Conservation (phyloP, 2,797 vertebrate species). For the Hydrolagus colliei region DNA sequence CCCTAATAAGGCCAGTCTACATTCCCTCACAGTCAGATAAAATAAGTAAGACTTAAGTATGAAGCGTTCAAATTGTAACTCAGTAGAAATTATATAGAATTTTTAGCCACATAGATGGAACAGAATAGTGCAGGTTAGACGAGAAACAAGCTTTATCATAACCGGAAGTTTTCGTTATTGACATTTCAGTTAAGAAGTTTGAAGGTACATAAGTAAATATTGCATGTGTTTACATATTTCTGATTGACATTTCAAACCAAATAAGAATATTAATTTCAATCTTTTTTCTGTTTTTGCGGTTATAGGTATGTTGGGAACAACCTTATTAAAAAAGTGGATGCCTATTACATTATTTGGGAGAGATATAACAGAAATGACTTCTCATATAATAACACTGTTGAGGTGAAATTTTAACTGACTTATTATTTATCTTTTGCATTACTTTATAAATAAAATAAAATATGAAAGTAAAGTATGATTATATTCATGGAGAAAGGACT, state of each 20-base stretch:
- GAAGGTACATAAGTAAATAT: too few relatives aligned
- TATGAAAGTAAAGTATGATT: too few relatives aligned
- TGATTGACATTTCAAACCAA: background rate
- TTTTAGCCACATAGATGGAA: too few relatives aligned
- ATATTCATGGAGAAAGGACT: too few relatives aligned
- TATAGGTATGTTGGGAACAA: background rate
- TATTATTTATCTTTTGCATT: too few relatives aligned
- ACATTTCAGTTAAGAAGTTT: background rate
- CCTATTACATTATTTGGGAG: constrained; percentile 18
- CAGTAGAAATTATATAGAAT: too few relatives aligned
- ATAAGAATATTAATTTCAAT: background rate
- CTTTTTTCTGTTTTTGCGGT: background rate
- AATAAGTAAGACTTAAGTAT: too few relatives aligned
- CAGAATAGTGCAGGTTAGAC: too few relatives aligned
- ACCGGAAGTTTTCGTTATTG: background rate
- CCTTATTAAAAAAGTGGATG: background rate
- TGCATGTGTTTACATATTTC: background rate
- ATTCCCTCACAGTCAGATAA: too few relatives aligned
- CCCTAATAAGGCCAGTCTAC: too few relatives aligned
- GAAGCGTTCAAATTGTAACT: too few relatives aligned
- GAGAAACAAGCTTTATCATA: background rate
- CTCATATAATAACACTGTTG: constrained; percentile 8
- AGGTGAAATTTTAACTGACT: background rate
- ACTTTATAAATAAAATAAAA: too few relatives aligned
- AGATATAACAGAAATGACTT: background rate